Conservation (phyloP, 2,113 vertebrate species). For the Cnemophilus loriae region DNA sequence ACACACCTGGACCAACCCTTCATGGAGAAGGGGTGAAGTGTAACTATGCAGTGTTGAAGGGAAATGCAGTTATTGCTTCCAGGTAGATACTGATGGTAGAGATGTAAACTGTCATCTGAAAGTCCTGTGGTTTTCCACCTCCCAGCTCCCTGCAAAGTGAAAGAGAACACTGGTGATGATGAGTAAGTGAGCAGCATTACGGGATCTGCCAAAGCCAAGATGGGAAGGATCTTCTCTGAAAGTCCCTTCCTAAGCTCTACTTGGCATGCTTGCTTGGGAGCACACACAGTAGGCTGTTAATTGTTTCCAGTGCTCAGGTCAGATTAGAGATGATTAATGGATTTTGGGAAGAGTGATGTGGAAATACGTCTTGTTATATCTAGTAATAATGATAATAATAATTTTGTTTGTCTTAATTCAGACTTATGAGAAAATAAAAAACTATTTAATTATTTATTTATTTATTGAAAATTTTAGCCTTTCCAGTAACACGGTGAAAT, state of each 20-base stretch:
- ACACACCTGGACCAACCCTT: neutral
- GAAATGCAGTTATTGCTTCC: neutral
- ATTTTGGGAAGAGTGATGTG: conserved; percentile 2
- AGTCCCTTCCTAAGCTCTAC: neutral
- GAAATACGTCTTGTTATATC: conserved; percentile 36
- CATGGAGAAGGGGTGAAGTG: neutral
- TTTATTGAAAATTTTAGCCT: neutral
- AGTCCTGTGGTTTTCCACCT: neutral
- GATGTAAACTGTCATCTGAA: neutral
- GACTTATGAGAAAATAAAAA: neutral
- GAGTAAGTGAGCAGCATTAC: neutral
- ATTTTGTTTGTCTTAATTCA: conserved; percentile 20
- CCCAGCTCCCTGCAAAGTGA: neutral
- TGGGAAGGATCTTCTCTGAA: neutral
- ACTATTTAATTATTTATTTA: neutral
- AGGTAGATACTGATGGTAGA: neutral
- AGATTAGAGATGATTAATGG: neutral
- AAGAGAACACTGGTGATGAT: neutral
- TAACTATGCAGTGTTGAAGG: neutral
- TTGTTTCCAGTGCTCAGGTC: neutral
- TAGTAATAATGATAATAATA: neutral
- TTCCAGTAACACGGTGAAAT: neutral
- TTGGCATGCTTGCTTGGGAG: conserved; percentile 7
- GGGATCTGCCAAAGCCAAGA: neutral
- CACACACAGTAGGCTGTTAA: neutral